Base-by-base conservation (phyloP, 92 coral and sea anemone species). In the Micromussa lordhowensis region DNA sequence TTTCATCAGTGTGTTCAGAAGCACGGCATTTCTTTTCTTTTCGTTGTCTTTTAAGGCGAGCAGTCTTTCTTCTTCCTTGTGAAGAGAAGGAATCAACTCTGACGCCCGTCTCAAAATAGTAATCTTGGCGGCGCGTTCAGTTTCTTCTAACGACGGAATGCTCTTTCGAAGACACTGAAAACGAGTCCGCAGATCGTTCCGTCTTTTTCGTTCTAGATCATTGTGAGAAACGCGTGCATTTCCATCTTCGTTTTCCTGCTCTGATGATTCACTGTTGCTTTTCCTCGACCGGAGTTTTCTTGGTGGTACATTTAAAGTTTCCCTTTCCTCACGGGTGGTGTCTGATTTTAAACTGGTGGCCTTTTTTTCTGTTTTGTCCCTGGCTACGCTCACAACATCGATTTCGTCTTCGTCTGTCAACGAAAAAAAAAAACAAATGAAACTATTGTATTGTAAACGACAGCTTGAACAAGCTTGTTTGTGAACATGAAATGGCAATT, bases 71-170 rank as follows among this genome's bases (percentile, higher is more conserved):
- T 95, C 98, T 54, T 95, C 98, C 58, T 86, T 82, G 53, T 87
- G 94, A 32, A 87, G 82, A n/a, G 66, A 63, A 10, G 84, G 93
- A 22, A 95, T 82, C 1, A 95, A 54, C 48, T 95, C 96, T 8
- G 91, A 88, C 15, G 96, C 95, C 58, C 86, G 91, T 76, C 94
- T 78, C 28, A 95, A 68, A 81, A 95, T 91, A n/a, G 93, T 82
- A 70, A 95, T 95, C 63, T 95, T 95, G 6, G 98, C 94, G 21
- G 96, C 96, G 64, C 95, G 91, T 35, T 93, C 96, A 77, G 82
- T 93, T 59, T 84, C 63, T 21, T 85, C 66, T 32, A 95, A 68
- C 40, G 85, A 84, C 31, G 98, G 98, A 57, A 95, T 85, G 85
- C 93, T 91, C 80, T 75, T 82, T 34, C 98, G 84, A 44, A 95